Conservation (phyloP, 2,113 vertebrate species). For the Platycercus adscitus region DNA sequence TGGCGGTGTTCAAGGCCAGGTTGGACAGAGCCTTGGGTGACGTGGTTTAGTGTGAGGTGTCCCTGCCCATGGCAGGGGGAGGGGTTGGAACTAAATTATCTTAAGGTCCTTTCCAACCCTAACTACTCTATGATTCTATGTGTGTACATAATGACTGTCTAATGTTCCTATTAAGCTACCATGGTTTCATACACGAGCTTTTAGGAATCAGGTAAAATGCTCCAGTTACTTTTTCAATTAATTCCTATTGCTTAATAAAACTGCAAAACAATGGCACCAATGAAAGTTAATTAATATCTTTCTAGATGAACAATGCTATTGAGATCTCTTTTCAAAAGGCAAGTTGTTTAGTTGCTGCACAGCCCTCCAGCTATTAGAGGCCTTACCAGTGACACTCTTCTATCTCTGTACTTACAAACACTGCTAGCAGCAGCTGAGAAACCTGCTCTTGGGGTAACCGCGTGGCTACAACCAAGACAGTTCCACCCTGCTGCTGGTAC, state of each 20-base stretch:
- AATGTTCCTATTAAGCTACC: background rate
- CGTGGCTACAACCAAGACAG: background rate
- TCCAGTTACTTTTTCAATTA: background rate
- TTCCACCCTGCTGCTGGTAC: rapidly evolving
- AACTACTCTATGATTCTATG: too few relatives aligned
- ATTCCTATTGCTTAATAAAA: background rate
- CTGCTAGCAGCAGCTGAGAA: background rate
- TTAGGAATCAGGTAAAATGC: background rate
- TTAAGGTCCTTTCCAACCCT: too few relatives aligned
- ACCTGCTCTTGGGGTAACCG: background rate
- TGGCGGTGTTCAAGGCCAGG: too few relatives aligned
- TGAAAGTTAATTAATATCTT: background rate
- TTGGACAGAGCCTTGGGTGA: too few relatives aligned
- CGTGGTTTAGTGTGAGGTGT: too few relatives aligned
- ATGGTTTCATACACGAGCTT: background rate
- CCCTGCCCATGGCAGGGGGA: too few relatives aligned
- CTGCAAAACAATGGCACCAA: background rate
- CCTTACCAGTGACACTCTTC: background rate
- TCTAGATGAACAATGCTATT: background rate
- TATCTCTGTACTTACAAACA: background rate
- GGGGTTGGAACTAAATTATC: too few relatives aligned
- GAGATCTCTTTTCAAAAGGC: background rate
- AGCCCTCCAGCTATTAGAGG: background rate
- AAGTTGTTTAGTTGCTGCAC: background rate
- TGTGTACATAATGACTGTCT: background rate